phyloP scores from a whole-genome alignment of 1,140 invertebrate species.

The Pentalonia nigronervosa region DNA sequence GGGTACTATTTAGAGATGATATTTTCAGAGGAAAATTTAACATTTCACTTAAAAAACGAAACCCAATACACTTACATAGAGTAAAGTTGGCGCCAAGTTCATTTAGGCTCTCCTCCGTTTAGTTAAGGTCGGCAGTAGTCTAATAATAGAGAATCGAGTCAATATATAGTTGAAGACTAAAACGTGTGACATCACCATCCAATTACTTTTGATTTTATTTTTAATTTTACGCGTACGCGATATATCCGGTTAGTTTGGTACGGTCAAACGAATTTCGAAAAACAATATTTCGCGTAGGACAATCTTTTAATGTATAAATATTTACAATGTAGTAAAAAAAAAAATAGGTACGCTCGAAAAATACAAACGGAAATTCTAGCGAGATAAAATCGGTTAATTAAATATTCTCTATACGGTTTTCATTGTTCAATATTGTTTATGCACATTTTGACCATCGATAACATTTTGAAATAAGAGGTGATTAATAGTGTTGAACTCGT shows the following conservation, averaged over 20 bases:
- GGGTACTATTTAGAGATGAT: not conserved
- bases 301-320: not conserved
- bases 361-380: not conserved
- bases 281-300: not conserved
- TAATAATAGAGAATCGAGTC: slow-evolving; percentile 52
- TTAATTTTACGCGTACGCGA: slow-evolving; percentile 21
- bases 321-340: not conserved
- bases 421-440: not conserved
- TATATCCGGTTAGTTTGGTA: slow-evolving; percentile 10
- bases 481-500: not conserved
- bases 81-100: slow-evolving; percentile 44
- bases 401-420: not conserved
- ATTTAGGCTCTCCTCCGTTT: slow-evolving; percentile 14
- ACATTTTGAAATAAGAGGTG: not conserved
- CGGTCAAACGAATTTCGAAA: not conserved
- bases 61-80: slow-evolving; percentile 25
- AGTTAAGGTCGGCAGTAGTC: slow-evolving; percentile 41
- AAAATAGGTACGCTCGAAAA: not conserved
- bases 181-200: slow-evolving; percentile 39
- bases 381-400: not conserved
- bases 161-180: slow-evolving; percentile 17
- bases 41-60: slow-evolving; percentile 24
- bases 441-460: not conserved
- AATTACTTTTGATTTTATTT: slow-evolving; percentile 55
- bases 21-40: not conserved